A percentile compares a stretch with the other conserved stretches of the same genome.
phyloP scores from a whole-genome alignment of 2,888 invertebrate genomes.

The Bibio marci region DNA sequence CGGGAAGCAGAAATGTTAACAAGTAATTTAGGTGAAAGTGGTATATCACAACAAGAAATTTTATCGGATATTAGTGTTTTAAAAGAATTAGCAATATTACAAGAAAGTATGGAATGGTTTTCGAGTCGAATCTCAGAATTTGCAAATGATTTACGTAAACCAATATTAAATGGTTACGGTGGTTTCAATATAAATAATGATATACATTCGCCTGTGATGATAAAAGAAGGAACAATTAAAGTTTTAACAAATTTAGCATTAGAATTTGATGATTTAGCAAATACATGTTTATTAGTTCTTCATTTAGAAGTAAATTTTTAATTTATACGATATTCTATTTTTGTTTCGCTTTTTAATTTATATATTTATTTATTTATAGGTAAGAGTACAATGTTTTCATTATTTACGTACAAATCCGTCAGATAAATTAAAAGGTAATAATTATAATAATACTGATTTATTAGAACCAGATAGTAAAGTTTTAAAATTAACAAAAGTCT shows the following conservation, averaged over 20 bases:
- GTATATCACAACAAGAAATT: constrained; percentile 69
- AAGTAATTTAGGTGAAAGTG: constrained; percentile 76
- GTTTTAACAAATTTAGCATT: constrained; percentile 52
- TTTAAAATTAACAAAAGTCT: constrained; percentile 57
- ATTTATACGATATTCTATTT: no score
- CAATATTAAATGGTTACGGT: constrained; percentile 27
- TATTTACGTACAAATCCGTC: constrained; percentile 50
- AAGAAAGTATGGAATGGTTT: constrained; percentile 87
- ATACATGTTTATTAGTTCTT: constrained; percentile 76
- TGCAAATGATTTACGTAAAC: constrained; percentile 36
- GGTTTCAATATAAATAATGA: constrained; percentile 3
- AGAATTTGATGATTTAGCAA: constrained; percentile 76
- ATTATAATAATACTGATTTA: constrained; percentile 42
- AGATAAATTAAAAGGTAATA: constrained; percentile 19
- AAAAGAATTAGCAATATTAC: constrained; percentile 70
- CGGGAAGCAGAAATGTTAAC: constrained; percentile 89
- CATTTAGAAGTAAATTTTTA: constrained; percentile 82
- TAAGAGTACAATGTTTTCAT: constrained; percentile 89
- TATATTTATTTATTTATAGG: constrained; percentile 29
- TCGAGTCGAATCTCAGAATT: constrained; percentile 45
- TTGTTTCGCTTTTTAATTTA: constrained; percentile 1
- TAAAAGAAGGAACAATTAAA: constrained; percentile 41
- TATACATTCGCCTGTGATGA: constrained; percentile 18
- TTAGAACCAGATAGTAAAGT: constrained; percentile 63
- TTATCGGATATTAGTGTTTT: constrained; percentile 68